Conservation (phyloP, 35 echinoderm and acorn worm genomes). For the Ophioderma brevispina region DNA sequence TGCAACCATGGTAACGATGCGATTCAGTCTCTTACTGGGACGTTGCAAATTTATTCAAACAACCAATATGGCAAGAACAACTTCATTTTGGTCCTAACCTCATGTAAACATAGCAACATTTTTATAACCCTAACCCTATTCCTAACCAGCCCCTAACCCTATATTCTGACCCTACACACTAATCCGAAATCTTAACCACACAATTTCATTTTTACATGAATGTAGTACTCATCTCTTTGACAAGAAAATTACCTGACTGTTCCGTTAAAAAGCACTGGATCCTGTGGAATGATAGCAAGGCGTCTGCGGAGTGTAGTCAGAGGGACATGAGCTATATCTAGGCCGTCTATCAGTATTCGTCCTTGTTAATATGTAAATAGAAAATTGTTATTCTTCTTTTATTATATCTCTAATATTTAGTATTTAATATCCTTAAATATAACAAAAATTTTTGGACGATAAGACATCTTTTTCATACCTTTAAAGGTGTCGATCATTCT, state of each 20-base stretch:
- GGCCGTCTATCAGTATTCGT: not conserved
- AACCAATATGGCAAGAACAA: too few species aligned
- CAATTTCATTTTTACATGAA: not conserved
- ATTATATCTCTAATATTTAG: not conserved
- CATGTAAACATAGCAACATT: too few species aligned
- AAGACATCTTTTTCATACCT: not conserved
- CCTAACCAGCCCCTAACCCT: not conserved
- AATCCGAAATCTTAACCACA: not conserved
- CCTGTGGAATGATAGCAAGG: too few species aligned
- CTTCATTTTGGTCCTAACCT: too few species aligned
- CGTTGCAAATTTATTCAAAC: too few species aligned
- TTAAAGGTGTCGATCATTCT: too few species aligned
- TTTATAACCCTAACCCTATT: not conserved
- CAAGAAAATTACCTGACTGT: not conserved
- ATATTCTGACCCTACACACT: not conserved
- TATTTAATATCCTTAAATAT: not conserved
- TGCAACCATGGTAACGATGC: too few species aligned
- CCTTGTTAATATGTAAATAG: not conserved
- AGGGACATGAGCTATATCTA: not conserved
- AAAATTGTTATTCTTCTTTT: not conserved
- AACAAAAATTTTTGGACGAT: not conserved
- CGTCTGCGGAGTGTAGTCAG: not conserved
- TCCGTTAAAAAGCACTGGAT: too few species aligned
- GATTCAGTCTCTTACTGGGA: too few species aligned
- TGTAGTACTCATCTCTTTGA: not conserved